Percentiles rank a stretch among this genome's conserved stretches.
Evolutionary conservation across 64 coral and sea anemone species (phyloP).

Genomic region (Montipora foliosa): DNA sequence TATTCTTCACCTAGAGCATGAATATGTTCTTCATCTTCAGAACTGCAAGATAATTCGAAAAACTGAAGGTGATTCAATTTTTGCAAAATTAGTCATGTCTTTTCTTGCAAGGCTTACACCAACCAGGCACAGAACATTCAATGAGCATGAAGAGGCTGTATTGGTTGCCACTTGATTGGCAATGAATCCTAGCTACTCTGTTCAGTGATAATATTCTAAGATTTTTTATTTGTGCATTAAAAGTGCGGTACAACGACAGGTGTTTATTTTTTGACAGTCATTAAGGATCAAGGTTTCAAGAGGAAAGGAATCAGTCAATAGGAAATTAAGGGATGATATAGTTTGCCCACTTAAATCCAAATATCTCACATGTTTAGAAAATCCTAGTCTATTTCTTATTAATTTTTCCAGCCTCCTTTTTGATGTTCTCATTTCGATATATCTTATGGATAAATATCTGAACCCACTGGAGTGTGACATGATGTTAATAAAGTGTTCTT

Average conservation of each 20-base stretch:
- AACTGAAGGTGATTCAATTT: conserved; percentile 71
- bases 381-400: conserved; percentile 57
- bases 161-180: conserved; percentile 72
- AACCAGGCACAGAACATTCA: conserved; percentile 75
- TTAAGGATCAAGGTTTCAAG: conserved; percentile 72
- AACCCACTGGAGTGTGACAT: conserved; percentile 69
- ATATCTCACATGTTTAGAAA: conserved; percentile 72
- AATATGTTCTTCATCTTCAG: conserved; percentile 71
- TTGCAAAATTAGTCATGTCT: conserved; percentile 64
- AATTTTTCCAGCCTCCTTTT: conserved; percentile 57
- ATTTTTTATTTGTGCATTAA: conserved; percentile 65
- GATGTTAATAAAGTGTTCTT: conserved; percentile 51
- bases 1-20: conserved; percentile 75
- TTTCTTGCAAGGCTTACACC: conserved; percentile 70
- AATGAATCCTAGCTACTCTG: conserved; percentile 51
- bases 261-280: conserved; percentile 65
- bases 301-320: conserved; percentile 51
- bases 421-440: conserved; percentile 65
- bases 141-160: conserved; percentile 52
- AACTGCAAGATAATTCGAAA: conserved; percentile 70
- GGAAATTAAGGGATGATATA: conserved; percentile 67
- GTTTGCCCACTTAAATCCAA: conserved; percentile 67
- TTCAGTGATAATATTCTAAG: conserved; percentile 62
- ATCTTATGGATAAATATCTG: conserved; percentile 68
- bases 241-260: conserved; percentile 45